Base-by-base conservation (phyloP, 2,888 invertebrate species). In the Nycteola revayana region DNA sequence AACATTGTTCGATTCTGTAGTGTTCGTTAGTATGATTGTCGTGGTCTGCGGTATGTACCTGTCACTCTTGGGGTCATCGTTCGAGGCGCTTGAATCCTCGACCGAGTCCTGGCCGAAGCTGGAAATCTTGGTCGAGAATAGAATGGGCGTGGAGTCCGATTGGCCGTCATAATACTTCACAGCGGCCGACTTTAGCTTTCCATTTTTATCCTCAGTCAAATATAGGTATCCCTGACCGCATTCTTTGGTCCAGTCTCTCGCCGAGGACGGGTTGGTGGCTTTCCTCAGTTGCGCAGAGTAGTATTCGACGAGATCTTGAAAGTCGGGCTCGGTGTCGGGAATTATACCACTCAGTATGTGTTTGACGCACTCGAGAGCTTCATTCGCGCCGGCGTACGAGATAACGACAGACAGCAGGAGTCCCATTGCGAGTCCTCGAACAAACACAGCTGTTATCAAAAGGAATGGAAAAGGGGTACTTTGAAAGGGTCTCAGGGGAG, bases 341-440 rank as follows among this genome's bases (percentile, higher is more conserved):
- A 88, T 32, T 46, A 88, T 53, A 29, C 90, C 88, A 50, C 80
- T 79, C 28, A 85, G 60, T 25, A 92, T 79, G 57, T 90, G 89
- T 40, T 77, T 76, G 56, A 90, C 72, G 58, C 92, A 91, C 37
- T 92, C 90, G 32, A 92, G 61, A 25, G 93, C 89, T 74, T 95
- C 95, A 57, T 93, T 67, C 14, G 93, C 91, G 43, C 95, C 95
- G 47, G 94, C 92, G 75, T 94, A 95, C 46, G 93, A 90, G 45
- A 95, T 91, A 46, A 95, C 84, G 60, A 94, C 85, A 30, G 95
- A 95, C 40, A 95, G 79, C 61, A 95, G 76, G 54, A 95, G 90
- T 67, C 95, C 95, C 93, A 95, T 93, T 67, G 63, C 59, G 51
- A 28, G 42, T 50, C 44, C 51, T 55, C 58, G 47, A 54, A 62